Base-by-base conservation (phyloP, 2,888 invertebrate genomes). In the Exocentrus adspersus region DNA sequence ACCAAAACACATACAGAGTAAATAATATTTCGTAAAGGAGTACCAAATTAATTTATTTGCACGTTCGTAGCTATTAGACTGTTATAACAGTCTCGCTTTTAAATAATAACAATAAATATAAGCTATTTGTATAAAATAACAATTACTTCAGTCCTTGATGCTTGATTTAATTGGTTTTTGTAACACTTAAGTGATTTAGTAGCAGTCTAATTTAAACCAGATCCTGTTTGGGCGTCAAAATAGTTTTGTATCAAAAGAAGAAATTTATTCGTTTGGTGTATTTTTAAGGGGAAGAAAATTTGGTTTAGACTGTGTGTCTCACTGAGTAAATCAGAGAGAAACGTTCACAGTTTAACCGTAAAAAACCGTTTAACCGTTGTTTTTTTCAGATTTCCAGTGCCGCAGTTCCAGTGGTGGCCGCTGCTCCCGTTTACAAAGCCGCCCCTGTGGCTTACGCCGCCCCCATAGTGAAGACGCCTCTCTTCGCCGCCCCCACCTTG, bases 1-100 rank as follows among this genome's bases (percentile, higher is more conserved):
- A 65, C 42, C 60, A 65, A 61, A 65, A 68, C 12, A 60, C 45
- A 2, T 59, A 58, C 9, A 46, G 63, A 28, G 68, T 68, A 65
- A 57, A 30, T 12, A 42, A 43, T 48, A 12, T 10, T 7, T 24
- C n/a, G n/a, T n/a, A n/a, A n/a, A n/a, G n/a, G n/a, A n/a, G n/a
- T n/a, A n/a, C n/a, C n/a, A n/a, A n/a, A n/a, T n/a, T n/a, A n/a
- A n/a, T n/a, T n/a, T n/a, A n/a, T n/a, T n/a, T n/a, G n/a, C n/a
- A n/a, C n/a, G n/a, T n/a, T n/a, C n/a, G n/a, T n/a, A n/a, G n/a
- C n/a, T 7, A 24, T 24, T 7, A 24, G 4, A 24, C 7, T 24
- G 24, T 24, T 5, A 24, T 24, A 24, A 24, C 7, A 24, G 24
- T 7, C 7, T 24, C 24, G n/a, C n/a, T n/a, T n/a, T n/a, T n/a